Base-by-base conservation (phyloP, 2,888 invertebrate species). In the Ormyrus nitidulus region DNA sequence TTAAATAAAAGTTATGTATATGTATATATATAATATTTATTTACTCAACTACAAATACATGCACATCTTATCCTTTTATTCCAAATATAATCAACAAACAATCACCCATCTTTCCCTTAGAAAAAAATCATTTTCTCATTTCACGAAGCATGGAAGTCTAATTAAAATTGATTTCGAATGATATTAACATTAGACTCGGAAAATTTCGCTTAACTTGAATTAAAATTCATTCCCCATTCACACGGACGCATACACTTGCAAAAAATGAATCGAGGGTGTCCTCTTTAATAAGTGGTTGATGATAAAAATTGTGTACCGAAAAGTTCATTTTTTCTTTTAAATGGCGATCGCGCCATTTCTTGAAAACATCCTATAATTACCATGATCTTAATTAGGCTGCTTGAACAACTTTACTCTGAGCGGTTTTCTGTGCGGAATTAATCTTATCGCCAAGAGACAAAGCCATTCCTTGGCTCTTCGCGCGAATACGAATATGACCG, bases 401-500 rank as follows among this genome's bases (percentile, higher is more conserved):
- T 84, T 90, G 90, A 51, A 90, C 88, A 62, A 90, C 86, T 86
- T 90, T 90, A 77, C 82, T 88, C 68, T 90, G 89, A 19, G 89
- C 87, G 9, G 92, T 92, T 89, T 97, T 98, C 90, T 98, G 97
- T 86, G 96, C 96, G 91, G 95, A 94, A 92, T 98, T 99, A 87
- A 99, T 98, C 92, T 99, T 99, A 91, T 99, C 99, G 61, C 99
- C 99, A 86, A 99, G 93, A 87, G 98, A 98, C 34, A 99, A 92
- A 5, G 99, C 99, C 99, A 99, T 99, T 81, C 99, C 99, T 94
- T 99, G 99, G 89, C 98, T 99, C 92, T 99, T 99, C 81, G 99
- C 99, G 83, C 99, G 93, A 86, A 99, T 99, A 85, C 99, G 93
- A 90, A 99, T 98, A 91, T 99, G 99, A 0, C 99, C 99, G 13